Base-by-base conservation (phyloP, 2,113 vertebrate genomes). In the Chamaea fasciata region DNA sequence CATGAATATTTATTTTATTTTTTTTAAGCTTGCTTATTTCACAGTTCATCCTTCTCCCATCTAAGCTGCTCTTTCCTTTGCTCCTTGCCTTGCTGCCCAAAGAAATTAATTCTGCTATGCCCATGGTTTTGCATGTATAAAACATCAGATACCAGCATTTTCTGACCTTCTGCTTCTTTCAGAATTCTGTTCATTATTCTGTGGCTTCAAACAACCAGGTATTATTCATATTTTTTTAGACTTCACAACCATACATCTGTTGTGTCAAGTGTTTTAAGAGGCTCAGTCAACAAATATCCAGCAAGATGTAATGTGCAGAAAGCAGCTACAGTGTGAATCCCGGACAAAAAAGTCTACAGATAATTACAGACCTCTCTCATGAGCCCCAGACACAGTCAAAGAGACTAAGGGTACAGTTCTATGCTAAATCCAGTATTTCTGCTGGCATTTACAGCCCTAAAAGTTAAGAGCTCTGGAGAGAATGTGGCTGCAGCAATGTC, bases 131-230 rank as follows among this genome's bases (percentile, higher is more conserved):
- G 50, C 68, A 92, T 83, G 60, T 89, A 77, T 80, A 92, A 96
- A 92, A 80, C 56, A 87, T 77, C 80, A 92, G 55, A 70, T 50
- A 89, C 50, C 73, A 70, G 30, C 16, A 19, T 89, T 92, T 95
- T 77, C 47, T 93, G 90, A 96, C 89, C 83, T 90, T 90, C 88
- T 88, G 5, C 42, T 90, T 83, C 80, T 85, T 83, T 86, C 60
- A 87, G 47, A 80, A 88, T 26, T 63, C 71, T 81, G 13, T 37
- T 93, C 81, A 47, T 94, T 81, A 89, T 77, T 82, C 82, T 44
- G 30, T 44, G 22, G 5, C 53, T 92, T 93, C 89, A 90, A 74
- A 63, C 27, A 67, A 55, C 47, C 55, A 75, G 69, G 39, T 92
- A 64, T 52, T 89, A 60, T 33, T 90, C 42, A 26, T 27, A 73